Evolutionary conservation across 2,113 vertebrate genomes (phyloP), one percentile per base, ranked within the genome.

Genomic region (Nansenia antarctica): DNA sequence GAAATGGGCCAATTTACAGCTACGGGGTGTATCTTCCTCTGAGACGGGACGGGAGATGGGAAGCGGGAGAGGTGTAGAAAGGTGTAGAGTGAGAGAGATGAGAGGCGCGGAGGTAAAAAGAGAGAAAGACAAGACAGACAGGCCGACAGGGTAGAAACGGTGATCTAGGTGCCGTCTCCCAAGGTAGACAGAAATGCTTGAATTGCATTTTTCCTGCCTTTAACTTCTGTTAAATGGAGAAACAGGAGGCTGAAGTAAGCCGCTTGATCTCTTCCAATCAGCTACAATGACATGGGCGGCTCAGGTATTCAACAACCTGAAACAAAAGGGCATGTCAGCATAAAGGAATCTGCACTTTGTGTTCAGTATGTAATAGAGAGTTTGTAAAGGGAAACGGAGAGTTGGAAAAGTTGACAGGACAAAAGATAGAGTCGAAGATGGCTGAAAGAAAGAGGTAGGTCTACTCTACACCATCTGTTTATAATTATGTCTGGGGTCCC

Each of bases 1-100:
- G 85, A 87, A 91, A 86, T 86, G 84, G 84, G 83, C 78, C 86
- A 87, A 88, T 89, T 88, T 87, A 82, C 81, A 85, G 83, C 85
- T 83, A 52, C 82, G 77, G 78, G 85, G 78, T 77, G 83, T 84
- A 80, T 86, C 84, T 79, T 84, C 80, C 76, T 81, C 35, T 59
- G 87, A 85, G 81, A 85, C 70, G 63, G 68, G 77, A 71, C 69
- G 58, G 66, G 73, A 81, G 78, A 83, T 67, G 82, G 81, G 81
- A 81, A 54, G 73, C 55, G 73, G 83, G 80, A 39, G 65, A 78
- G 80, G 74, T 73, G 81, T 31, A 15, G 69, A 85, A 76, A 84
- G 80, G 68, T 73, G 82, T 78, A 83, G n/a, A 65, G 67, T 61
- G 29, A 70, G 70, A 79, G 63, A 70, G 70, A 79, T 63, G 73